Evolutionary conservation across 1,140 invertebrate species (phyloP).

Genomic region (Panonychus citri): DNA sequence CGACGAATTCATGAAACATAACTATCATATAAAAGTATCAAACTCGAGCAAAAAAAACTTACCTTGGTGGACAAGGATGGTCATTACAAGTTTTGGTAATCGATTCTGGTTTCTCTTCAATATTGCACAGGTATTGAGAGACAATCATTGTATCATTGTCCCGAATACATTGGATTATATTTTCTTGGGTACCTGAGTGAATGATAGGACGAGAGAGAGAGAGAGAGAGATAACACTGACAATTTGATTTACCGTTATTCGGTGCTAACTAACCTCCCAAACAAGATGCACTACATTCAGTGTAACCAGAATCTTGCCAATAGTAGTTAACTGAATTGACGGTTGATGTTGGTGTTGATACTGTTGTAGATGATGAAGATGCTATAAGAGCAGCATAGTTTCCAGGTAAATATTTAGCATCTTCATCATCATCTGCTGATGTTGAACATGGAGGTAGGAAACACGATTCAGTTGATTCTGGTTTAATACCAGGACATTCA

Average conservation of each 20-base stretch:
- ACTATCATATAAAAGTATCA: background rate
- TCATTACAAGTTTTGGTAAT: constrained; percentile 78
- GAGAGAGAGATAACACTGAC: no score
- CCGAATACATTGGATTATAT: constrained; percentile 70
- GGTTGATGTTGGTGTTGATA: background rate
- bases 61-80: constrained; percentile 42
- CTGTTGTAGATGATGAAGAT: background rate
- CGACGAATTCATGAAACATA: background rate
- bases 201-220: no score
- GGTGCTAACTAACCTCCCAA: no score
- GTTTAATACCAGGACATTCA: no score
- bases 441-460: no score
- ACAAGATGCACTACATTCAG: constrained; percentile 77
- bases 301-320: constrained; percentile 32
- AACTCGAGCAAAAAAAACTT: constrained; percentile 5
- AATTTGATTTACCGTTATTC: no score
- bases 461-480: no score
- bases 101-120: constrained; percentile 57
- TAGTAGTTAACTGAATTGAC: constrained; percentile 19
- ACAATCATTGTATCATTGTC: constrained; percentile 60
- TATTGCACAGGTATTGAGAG: constrained; percentile 53
- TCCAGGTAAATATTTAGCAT: no score
- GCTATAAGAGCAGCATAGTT: background rate
- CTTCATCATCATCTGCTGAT: no score
- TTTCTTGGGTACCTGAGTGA: constrained; percentile 42